These are phyloP conservation scores for Elgaria multicarinata DNA, from an alignment of 2,113 vertebrate genomes.

Conservation along the genomic window DNA sequence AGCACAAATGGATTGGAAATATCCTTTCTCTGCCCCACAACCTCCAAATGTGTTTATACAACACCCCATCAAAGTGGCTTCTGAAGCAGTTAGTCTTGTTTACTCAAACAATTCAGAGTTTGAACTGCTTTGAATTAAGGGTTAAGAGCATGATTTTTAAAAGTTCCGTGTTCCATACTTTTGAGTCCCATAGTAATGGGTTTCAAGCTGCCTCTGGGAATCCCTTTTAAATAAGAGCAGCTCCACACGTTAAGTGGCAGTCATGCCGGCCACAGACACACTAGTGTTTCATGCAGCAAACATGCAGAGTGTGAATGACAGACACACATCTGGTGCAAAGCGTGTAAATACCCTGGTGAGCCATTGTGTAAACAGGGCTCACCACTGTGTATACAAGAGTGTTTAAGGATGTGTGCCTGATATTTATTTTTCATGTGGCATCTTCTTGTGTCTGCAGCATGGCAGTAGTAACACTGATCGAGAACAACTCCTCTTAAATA, in stretches of 20 bases:
- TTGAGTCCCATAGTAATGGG: neutral
- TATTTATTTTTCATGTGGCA: neutral
- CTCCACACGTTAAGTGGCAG: neutral
- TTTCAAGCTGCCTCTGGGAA: neutral
- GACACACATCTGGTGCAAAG: too few species aligned
- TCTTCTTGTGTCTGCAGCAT: neutral
- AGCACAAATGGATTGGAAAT: conserved; percentile 25
- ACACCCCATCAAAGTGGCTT: neutral
- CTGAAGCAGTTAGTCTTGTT: neutral
- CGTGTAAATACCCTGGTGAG: neutral
- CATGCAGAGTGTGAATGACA: neutral
- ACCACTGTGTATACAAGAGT: neutral
- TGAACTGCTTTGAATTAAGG: neutral
- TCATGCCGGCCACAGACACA: too few species aligned
- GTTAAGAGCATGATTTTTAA: neutral
- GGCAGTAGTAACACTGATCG: neutral
- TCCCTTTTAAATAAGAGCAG: neutral
- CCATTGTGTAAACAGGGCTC: neutral
- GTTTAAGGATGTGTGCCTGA: neutral
- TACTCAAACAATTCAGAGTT: neutral
- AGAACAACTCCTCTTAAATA: neutral
- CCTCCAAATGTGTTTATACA: neutral
- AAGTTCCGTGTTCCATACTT: neutral
- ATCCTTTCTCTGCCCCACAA: neutral
- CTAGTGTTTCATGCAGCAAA: neutral